Evolutionary conservation across 1,140 invertebrate species (phyloP).

Genomic region (Drosophila ogumai): DNA sequence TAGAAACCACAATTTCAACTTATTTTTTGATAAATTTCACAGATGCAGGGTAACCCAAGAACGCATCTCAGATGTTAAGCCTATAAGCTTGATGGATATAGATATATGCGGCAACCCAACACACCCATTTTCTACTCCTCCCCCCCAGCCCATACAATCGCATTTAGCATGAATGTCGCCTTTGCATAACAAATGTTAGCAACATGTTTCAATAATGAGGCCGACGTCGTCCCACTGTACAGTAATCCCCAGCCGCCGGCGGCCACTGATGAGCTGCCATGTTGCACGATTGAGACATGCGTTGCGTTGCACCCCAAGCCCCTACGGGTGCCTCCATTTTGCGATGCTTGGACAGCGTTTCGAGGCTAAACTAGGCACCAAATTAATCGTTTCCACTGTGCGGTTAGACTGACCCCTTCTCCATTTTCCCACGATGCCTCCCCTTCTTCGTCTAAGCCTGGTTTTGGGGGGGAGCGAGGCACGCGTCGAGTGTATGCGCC

Average conservation of each 20-base stretch:
- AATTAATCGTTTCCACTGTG: conserved; percentile 82
- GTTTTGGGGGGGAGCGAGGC: neutral
- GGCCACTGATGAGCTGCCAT: conserved; percentile 50
- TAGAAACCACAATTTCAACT: no score
- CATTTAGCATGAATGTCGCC: conserved; percentile 75
- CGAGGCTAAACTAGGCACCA: conserved; percentile 47
- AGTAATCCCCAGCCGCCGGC: conserved; percentile 27
- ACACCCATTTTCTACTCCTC: neutral
- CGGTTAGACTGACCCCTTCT: conserved; percentile 26
- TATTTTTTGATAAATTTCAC: neutral
- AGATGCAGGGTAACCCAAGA: neutral
- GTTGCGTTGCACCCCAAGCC: conserved; percentile 46
- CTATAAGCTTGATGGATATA: conserved; percentile 70
- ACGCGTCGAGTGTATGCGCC: conserved; percentile 64
- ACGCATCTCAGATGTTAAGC: conserved; percentile 6
- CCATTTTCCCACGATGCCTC: conserved; percentile 2
- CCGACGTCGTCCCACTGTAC: conserved; percentile 4
- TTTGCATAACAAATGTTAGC: conserved; percentile 80
- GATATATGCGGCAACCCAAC: conserved; percentile 22
- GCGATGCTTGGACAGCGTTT: conserved; percentile 44
- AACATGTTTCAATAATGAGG: conserved; percentile 81
- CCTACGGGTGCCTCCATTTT: conserved; percentile 31
- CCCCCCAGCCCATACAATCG: conserved; percentile 3
- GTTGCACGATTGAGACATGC: conserved; percentile 70
- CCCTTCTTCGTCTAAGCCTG: neutral